These are phyloP conservation scores for Drepana arcuata DNA, from an alignment of 1,140 invertebrate genomes.

Conservation along the genomic window DNA sequence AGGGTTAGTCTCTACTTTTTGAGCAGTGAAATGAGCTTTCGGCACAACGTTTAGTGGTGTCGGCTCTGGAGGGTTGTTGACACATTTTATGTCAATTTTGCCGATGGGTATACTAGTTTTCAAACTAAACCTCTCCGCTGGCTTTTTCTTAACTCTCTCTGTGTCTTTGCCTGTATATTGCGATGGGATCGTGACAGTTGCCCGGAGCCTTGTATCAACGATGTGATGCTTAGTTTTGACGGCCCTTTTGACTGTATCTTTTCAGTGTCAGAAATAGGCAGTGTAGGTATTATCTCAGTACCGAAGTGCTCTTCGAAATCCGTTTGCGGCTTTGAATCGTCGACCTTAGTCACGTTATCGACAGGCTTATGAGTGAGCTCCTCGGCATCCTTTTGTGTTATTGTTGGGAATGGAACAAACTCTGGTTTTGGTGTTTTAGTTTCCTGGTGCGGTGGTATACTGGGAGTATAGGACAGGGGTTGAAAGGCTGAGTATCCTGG, in stretches of 20 bases:
- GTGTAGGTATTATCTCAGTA: constrained; percentile 37
- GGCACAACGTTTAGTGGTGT: constrained; percentile 28
- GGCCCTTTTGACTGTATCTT: constrained; percentile 22
- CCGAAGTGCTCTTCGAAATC: constrained; percentile 54
- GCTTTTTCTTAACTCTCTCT: constrained; percentile 37
- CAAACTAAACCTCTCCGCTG: constrained; percentile 54
- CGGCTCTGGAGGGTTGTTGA: constrained; percentile 36
- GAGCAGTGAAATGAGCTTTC: constrained; percentile 29
- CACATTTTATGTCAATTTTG: constrained; percentile 64
- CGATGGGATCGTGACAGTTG: constrained; percentile 29
- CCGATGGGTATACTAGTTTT: constrained; percentile 67
- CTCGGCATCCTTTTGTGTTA: constrained; percentile 5
- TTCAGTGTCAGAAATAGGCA: constrained; percentile 12
- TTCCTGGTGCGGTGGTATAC: constrained; percentile 22
- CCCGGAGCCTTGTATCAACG: constrained; percentile 32
- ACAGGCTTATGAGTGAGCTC: no score
- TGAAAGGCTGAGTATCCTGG: constrained; percentile 63
- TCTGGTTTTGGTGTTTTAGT: constrained; percentile 5
- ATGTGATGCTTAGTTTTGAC: constrained; percentile 36
- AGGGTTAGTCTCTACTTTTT: no score
- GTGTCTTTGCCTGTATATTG: constrained; percentile 19
- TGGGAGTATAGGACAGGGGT: constrained; percentile 42
- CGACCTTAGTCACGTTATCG: no score
- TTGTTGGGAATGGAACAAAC: constrained; percentile 14
- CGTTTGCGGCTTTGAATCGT: constrained; percentile 25